Evolutionary conservation across 2,113 vertebrate species (phyloP).

Genomic region (Abramis brama): DNA sequence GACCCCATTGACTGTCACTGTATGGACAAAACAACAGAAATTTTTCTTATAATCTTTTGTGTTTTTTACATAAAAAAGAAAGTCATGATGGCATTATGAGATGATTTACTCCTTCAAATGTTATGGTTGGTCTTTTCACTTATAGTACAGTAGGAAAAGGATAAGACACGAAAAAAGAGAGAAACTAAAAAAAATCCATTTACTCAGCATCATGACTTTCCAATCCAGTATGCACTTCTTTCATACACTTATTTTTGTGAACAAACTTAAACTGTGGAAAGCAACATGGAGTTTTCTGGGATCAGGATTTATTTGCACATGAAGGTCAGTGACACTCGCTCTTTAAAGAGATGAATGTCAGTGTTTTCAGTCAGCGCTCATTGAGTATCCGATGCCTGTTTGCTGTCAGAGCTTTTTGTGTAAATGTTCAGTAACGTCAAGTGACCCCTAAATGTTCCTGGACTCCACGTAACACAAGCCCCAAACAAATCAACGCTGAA

Average conservation of each 20-base stretch:
- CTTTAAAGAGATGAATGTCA: conserved; percentile 51
- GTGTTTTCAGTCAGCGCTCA: background rate
- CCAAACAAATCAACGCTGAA: conserved; percentile 9
- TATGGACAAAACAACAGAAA: background rate
- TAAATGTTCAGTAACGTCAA: conserved; percentile 10
- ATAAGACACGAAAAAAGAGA: too few relatives aligned
- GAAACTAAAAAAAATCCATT: too few relatives aligned
- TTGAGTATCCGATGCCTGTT: conserved; percentile 31
- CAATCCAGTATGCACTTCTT: background rate
- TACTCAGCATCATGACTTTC: background rate
- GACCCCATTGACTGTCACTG: background rate
- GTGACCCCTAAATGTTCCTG: conserved; percentile 12
- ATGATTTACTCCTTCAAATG: background rate
- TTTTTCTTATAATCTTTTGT: background rate
- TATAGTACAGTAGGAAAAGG: background rate
- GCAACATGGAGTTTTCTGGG: background rate
- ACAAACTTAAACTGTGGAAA: too few relatives aligned
- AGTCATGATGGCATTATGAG: background rate
- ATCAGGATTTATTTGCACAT: conserved; percentile 56
- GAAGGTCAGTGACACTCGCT: conserved; percentile 33
- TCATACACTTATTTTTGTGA: too few relatives aligned
- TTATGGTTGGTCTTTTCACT: background rate
- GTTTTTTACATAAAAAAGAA: background rate
- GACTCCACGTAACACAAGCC: conserved; percentile 12
- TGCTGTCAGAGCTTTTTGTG: background rate